Percentiles rank a stretch among this genome's conserved stretches.
phyloP scores from a whole-genome alignment of 1,140 invertebrate species.

The Piezodorus guildinii region DNA sequence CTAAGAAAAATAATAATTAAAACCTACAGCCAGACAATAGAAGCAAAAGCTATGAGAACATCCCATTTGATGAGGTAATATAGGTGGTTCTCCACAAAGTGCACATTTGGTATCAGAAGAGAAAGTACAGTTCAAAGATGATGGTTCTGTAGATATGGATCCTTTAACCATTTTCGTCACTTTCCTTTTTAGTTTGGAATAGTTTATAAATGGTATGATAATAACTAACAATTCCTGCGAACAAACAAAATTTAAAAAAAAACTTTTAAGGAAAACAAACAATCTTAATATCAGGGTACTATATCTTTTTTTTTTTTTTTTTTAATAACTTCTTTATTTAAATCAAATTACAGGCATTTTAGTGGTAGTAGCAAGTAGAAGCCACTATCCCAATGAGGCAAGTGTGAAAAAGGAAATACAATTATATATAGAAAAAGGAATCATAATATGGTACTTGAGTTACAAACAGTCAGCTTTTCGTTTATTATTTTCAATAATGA shows the following conservation, averaged over 20 bases:
- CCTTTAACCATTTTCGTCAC: slow-evolving; percentile 30
- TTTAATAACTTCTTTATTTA: too few species aligned
- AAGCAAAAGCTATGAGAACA: slow-evolving; percentile 33
- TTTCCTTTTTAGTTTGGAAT: slow-evolving; percentile 39
- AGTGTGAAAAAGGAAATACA: slow-evolving; percentile 10
- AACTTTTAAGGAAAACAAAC: too few species aligned
- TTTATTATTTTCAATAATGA: too few species aligned
- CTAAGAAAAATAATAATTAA: slow-evolving; percentile 6
- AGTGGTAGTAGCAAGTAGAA: too few species aligned
- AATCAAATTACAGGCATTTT: too few species aligned
- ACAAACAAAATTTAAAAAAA: too few species aligned
- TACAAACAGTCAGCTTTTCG: too few species aligned
- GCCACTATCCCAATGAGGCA: too few species aligned
- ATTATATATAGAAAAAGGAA: too few species aligned
- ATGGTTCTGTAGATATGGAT: background rate
- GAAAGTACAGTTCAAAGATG: slow-evolving; percentile 14
- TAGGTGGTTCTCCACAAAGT: slow-evolving; percentile 31
- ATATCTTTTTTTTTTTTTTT: background rate
- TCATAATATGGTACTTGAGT: too few species aligned
- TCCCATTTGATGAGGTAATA: slow-evolving; percentile 30
- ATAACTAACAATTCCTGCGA: slow-evolving; percentile 46
- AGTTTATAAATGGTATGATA: slow-evolving; percentile 45
- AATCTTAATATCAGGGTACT: too few species aligned
- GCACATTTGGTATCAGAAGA: slow-evolving; percentile 28
- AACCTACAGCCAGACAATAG: slow-evolving; percentile 33